Evolutionary conservation across 2,113 vertebrate genomes (phyloP).

Genomic region (Centrocercus urophasianus): DNA sequence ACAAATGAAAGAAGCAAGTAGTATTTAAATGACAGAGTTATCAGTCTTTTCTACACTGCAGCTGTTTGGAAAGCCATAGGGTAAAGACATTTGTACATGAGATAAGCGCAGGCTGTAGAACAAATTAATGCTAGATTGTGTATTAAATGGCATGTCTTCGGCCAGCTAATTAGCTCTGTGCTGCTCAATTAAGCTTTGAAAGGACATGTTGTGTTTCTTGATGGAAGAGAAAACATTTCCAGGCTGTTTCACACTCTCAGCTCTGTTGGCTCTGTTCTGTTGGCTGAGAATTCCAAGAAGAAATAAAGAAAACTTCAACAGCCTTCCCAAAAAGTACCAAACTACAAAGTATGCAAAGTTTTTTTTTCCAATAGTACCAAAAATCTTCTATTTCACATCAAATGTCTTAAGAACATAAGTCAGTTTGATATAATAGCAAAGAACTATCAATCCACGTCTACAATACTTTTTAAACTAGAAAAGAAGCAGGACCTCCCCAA

Average conservation of each 20-base stretch:
- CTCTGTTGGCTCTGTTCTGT: constrained; percentile 17
- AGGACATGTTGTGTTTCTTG: constrained; percentile 80
- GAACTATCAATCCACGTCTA: background rate
- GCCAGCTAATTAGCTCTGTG: constrained; percentile 85
- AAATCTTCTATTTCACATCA: constrained; percentile 42
- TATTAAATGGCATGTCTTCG: constrained; percentile 82
- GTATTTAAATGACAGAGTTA: constrained; percentile 76
- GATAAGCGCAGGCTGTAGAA: constrained; percentile 81
- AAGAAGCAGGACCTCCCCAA: background rate
- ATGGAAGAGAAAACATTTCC: constrained; percentile 77
- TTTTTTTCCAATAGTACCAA: constrained; percentile 31
- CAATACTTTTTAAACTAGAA: background rate
- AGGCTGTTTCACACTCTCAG: constrained; percentile 70
- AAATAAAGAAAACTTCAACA: constrained; percentile 34
- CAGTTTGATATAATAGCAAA: background rate
- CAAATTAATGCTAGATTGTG: constrained; percentile 83
- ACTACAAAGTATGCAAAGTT: constrained; percentile 45
- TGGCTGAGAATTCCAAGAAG: constrained; percentile 53
- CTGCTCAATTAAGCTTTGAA: constrained; percentile 85
- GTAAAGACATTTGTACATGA: constrained; percentile 80
- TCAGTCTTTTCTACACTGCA: constrained; percentile 79
- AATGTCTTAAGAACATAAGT: constrained; percentile 24
- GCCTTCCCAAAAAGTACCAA: constrained; percentile 17
- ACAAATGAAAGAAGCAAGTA: constrained; percentile 61
- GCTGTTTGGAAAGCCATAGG: constrained; percentile 79